Evolutionary conservation across 2,888 invertebrate genomes (phyloP).

Genomic region (Xylophagus ater): DNA sequence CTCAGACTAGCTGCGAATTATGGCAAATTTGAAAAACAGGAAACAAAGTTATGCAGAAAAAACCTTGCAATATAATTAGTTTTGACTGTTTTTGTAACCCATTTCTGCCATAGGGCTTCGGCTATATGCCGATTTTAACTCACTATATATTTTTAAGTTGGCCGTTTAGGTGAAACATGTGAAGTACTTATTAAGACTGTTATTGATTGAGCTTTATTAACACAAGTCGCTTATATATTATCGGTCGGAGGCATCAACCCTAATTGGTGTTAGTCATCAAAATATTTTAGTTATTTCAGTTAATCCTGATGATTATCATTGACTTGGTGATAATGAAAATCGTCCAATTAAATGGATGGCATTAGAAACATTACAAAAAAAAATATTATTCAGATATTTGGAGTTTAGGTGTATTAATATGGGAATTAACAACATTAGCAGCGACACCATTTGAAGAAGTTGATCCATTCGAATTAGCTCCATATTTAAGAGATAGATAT

Average conservation of each 20-base stretch:
- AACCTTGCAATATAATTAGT: no score
- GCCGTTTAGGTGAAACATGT: conserved; percentile 41
- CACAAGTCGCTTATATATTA: conserved; percentile 47
- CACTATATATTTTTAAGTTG: conserved; percentile 53
- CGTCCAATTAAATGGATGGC: conserved; percentile 90
- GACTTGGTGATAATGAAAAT: conserved; percentile 86
- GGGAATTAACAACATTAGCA: conserved; percentile 85
- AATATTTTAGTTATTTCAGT: conserved; percentile 50
- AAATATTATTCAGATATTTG: conserved; percentile 84
- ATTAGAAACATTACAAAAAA: conserved; percentile 67
- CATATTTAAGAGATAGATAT: conserved; percentile 78
- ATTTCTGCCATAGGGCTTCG: no score
- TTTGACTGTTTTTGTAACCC: no score
- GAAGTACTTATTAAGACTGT: conserved; percentile 57
- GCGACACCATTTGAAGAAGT: conserved; percentile 79
- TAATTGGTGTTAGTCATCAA: conserved; percentile 49
- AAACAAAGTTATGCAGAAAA: no score
- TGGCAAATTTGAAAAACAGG: no score
- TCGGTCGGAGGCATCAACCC: conserved; percentile 51
- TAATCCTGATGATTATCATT: conserved; percentile 66
- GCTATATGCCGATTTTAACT: no score
- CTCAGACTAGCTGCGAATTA: no score
- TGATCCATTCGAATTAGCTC: conserved; percentile 83
- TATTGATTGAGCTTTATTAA: conserved; percentile 48
- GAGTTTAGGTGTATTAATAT: conserved; percentile 82